Evolutionary conservation across 2,888 invertebrate species (phyloP).

Genomic region (Rugalucina vietnamica): DNA sequence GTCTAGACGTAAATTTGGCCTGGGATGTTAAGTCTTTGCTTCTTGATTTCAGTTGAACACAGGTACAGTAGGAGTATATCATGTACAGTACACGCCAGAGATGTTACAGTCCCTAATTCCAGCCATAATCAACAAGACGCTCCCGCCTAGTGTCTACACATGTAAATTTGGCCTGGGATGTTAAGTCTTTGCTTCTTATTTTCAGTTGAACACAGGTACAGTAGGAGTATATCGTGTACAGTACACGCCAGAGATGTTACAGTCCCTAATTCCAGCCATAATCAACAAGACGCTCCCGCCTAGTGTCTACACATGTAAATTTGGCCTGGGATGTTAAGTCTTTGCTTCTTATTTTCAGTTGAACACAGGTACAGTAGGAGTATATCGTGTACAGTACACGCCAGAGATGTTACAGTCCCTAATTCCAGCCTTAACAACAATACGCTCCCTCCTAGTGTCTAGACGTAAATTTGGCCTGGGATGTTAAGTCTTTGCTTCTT

Average conservation of each 20-base stretch:
- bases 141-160: slow-evolving; percentile 95
- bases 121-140: slow-evolving; percentile 90
- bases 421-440: too few relatives aligned
- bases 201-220: slow-evolving; percentile 90
- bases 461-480: too few relatives aligned
- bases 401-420: slow-evolving; percentile 90
- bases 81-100: slow-evolving; percentile 92
- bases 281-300: slow-evolving; percentile 92
- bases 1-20: too few relatives aligned
- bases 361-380: slow-evolving; percentile 94
- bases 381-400: slow-evolving; percentile 94
- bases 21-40: too few relatives aligned
- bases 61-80: slow-evolving; percentile 94
- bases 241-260: slow-evolving; percentile 91
- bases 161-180: slow-evolving; percentile 95
- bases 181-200: slow-evolving; percentile 95
- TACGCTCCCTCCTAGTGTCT: too few relatives aligned
- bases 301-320: slow-evolving; percentile 94
- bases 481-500: too few relatives aligned
- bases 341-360: slow-evolving; percentile 91
- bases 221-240: slow-evolving; percentile 96
- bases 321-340: slow-evolving; percentile 95
- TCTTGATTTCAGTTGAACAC: slow-evolving; percentile 90
- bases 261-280: slow-evolving; percentile 92
- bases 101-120: slow-evolving; percentile 91